Conservation (phyloP, 2,113 vertebrate species). For the Rhodinocichla rosea region DNA sequence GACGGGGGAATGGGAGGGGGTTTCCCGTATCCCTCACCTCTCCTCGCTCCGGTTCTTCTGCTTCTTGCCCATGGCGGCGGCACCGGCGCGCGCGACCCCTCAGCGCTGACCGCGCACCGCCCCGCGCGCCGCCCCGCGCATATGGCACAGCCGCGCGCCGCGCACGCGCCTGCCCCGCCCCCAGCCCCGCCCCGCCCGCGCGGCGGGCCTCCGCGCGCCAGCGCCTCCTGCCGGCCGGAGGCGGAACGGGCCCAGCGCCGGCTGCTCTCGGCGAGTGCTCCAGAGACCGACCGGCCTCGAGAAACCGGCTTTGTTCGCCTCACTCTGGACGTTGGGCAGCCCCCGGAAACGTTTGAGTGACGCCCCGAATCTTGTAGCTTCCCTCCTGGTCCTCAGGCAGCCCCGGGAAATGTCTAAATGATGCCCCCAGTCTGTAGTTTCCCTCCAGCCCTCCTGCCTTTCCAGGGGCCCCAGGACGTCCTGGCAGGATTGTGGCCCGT, state of each 20-base stretch:
- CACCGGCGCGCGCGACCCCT: background rate
- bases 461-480: background rate
- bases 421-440: background rate
- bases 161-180: too few relatives aligned
- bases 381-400: background rate
- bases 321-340: too few relatives aligned
- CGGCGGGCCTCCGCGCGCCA: too few relatives aligned
- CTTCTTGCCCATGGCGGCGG: conserved; percentile 77
- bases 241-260: background rate
- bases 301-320: too few relatives aligned
- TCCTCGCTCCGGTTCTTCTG: conserved; percentile 82
- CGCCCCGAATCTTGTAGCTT: background rate
- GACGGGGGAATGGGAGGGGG: background rate
- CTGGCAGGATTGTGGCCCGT: rapidly evolving
- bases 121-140: conserved; percentile 22
- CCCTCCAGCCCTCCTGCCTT: too few relatives aligned
- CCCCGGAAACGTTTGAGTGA: background rate
- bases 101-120: background rate
- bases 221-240: background rate
- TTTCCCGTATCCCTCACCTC: conserved; percentile 49
- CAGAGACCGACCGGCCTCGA: background rate
- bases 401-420: background rate
- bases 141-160: background rate
- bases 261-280: background rate
- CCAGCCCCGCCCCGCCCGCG: too few relatives aligned